phyloP scores from a whole-genome alignment of 2,113 vertebrate genomes.

The Hydrolagus affinis region DNA sequence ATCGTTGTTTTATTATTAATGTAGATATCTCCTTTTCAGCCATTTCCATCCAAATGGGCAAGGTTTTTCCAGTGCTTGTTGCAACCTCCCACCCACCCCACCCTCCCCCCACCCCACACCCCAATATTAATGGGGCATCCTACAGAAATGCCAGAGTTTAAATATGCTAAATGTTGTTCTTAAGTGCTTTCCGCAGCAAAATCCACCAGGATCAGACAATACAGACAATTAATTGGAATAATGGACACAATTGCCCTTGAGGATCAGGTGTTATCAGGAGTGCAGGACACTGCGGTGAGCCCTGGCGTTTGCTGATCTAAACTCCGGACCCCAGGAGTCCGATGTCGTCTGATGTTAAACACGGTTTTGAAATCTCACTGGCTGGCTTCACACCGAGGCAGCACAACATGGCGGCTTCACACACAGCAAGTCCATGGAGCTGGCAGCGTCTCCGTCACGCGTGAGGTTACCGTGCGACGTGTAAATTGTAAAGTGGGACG shows the following conservation, averaged over 20 bases:
- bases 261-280: neutral
- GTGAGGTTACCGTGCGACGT: too few relatives aligned
- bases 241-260: neutral
- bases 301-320: too few relatives aligned
- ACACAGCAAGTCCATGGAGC: too few relatives aligned
- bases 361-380: too few relatives aligned
- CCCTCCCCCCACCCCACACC: too few relatives aligned
- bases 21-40: neutral
- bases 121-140: conserved; percentile 5
- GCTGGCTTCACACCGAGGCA: too few relatives aligned
- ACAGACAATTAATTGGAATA: neutral
- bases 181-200: neutral
- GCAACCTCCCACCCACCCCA: too few relatives aligned
- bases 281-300: neutral
- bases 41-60: neutral
- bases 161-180: neutral
- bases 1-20: neutral
- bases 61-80: neutral
- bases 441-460: too few relatives aligned
- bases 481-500: too few relatives aligned
- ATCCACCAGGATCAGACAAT: neutral
- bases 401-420: too few relatives aligned
- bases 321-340: too few relatives aligned
- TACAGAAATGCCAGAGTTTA: conserved; percentile 13
- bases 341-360: too few relatives aligned